Evolutionary conservation across 1,140 invertebrate genomes (phyloP).

Genomic region (Lutraria rhynchaena): DNA sequence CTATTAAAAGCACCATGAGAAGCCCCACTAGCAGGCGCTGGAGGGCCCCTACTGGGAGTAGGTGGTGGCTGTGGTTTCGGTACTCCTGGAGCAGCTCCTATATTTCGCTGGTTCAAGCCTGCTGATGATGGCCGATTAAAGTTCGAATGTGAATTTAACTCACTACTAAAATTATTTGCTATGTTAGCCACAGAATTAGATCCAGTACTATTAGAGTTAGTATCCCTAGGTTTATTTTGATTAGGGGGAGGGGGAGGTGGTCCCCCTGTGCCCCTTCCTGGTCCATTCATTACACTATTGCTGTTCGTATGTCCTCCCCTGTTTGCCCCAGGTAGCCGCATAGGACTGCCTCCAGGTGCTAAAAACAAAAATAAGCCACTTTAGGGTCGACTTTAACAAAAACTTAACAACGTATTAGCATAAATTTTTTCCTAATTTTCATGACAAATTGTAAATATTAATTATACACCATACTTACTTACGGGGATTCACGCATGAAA

Average conservation of each 20-base stretch:
- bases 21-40: slow-evolving; percentile 2
- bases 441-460: too few relatives aligned
- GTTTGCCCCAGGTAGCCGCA: slow-evolving; percentile 44
- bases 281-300: slow-evolving; percentile 45
- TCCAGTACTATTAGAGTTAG: slow-evolving; percentile 38
- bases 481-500: too few relatives aligned
- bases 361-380: background rate
- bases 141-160: slow-evolving; percentile 6
- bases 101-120: background rate
- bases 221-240: slow-evolving; percentile 42
- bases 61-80: slow-evolving; percentile 43
- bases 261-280: slow-evolving; percentile 30
- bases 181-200: slow-evolving; percentile 21
- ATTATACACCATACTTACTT: too few relatives aligned
- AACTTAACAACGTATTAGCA: too few relatives aligned
- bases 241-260: slow-evolving; percentile 49
- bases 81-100: slow-evolving; percentile 21
- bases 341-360: slow-evolving; percentile 47
- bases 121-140: background rate
- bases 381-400: too few relatives aligned
- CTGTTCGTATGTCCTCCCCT: slow-evolving; percentile 27
- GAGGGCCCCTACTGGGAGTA: slow-evolving; percentile 39
- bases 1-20: slow-evolving; percentile 21
- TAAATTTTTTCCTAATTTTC: too few relatives aligned
- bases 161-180: slow-evolving; percentile 23